phyloP scores from a whole-genome alignment of 2,797 vertebrate species.

The Semotilus atromaculatus region DNA sequence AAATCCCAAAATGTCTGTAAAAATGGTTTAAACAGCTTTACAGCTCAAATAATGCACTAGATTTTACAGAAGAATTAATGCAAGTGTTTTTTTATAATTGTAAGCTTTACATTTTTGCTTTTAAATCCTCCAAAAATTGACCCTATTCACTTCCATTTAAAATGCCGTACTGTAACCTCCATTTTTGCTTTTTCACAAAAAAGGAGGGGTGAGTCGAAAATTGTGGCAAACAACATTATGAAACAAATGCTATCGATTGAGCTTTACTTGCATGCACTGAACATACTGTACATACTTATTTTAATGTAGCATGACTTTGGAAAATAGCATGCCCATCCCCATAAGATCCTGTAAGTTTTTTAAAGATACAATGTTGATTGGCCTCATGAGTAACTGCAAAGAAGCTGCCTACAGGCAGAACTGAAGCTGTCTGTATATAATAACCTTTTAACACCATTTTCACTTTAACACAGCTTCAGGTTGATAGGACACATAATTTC shows the following conservation, averaged over 20 bases:
- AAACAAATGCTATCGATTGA: neutral
- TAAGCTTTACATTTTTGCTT: neutral
- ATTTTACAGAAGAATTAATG: neutral
- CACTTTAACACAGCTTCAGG: constrained; percentile 26
- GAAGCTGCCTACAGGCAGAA: neutral
- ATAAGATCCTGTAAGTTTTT: neutral
- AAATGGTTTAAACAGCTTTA: neutral
- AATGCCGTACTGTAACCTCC: too few species aligned
- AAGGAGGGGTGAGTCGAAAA: neutral
- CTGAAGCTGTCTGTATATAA: neutral
- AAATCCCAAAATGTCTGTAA: neutral
- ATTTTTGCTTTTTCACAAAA: neutral
- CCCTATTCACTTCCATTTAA: neutral
- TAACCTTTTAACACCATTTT: constrained; percentile 28
- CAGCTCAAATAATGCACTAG: neutral
- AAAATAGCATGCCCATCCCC: neutral
- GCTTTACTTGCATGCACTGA: neutral
- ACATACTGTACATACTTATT: neutral
- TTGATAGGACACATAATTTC: constrained; percentile 13
- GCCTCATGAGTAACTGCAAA: neutral
- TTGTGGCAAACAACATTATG: neutral
- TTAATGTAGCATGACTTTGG: neutral
- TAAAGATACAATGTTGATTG: neutral
- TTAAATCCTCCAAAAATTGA: neutral
- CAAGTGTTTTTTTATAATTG: neutral